Conservation (phyloP, 2,888 invertebrate species). For the Thumatha senex region DNA sequence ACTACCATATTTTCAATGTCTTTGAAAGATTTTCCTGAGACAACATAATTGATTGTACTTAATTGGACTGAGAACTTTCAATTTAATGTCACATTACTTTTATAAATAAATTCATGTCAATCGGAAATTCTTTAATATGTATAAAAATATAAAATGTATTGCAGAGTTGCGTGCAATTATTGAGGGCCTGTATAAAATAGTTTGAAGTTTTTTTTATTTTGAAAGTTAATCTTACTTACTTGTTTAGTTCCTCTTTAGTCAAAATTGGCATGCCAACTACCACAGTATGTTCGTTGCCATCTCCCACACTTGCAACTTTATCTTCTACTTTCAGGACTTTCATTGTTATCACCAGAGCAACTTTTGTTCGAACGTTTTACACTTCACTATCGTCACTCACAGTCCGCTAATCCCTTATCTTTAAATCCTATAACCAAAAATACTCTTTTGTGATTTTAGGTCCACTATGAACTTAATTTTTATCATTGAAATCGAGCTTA, state of each 20-base stretch:
- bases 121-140: too few species aligned
- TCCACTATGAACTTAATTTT: neutral
- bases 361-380: slow-evolving; percentile 5
- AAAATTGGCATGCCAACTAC: slow-evolving; percentile 54
- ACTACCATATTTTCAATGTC: too few species aligned
- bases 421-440: neutral
- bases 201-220: too few species aligned
- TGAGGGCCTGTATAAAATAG: too few species aligned
- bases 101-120: too few species aligned
- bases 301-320: slow-evolving; percentile 65
- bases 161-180: too few species aligned
- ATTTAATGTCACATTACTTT: too few species aligned
- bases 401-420: slow-evolving; percentile 14
- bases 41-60: too few species aligned
- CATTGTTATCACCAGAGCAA: slow-evolving; percentile 48
- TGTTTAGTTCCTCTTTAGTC: slow-evolving; percentile 74
- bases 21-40: too few species aligned
- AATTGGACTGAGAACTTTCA: too few species aligned
- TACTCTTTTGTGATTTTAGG: neutral
- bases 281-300: slow-evolving; percentile 66
- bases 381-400: slow-evolving; percentile 36
- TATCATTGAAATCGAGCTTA: neutral
- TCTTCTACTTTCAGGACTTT: slow-evolving; percentile 72
- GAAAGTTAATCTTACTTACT: slow-evolving; percentile 42
- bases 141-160: too few species aligned